Percentiles rank a stretch among this genome's conserved stretches.
Conservation (phyloP, 2,113 vertebrate genomes). For the Oenanthe oenanthe region DNA sequence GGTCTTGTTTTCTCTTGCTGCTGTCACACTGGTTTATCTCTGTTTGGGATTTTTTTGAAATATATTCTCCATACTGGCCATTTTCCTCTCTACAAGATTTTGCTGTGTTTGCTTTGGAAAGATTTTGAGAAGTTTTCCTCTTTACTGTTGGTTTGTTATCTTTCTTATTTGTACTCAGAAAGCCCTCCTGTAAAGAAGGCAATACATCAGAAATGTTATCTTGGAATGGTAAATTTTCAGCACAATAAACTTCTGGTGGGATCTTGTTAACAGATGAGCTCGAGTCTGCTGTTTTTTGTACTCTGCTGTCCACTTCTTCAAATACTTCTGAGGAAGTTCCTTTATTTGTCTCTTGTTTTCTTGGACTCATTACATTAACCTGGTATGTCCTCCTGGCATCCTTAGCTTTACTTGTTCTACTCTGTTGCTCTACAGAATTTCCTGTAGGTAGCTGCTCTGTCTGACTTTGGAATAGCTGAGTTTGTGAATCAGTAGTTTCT, state of each 20-base stretch:
- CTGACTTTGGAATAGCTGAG: background rate
- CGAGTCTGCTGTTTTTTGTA: background rate
- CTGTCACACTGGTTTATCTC: background rate
- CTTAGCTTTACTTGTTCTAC: background rate
- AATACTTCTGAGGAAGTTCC: background rate
- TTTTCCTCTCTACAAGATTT: background rate
- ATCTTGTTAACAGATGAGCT: background rate
- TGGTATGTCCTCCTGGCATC: background rate
- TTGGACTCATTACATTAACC: background rate
- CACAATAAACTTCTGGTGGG: background rate
- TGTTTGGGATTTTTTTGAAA: background rate
- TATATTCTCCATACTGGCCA: background rate
- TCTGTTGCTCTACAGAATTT: background rate
- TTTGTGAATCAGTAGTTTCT: background rate
- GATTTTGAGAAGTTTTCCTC: conserved; percentile 1
- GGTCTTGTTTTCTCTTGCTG: conserved; percentile 5
- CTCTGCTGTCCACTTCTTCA: background rate
- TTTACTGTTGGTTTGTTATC: background rate
- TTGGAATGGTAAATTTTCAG: background rate
- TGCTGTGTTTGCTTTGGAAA: conserved; percentile 32
- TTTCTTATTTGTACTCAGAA: conserved; percentile 11
- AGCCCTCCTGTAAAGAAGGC: conserved; percentile 8
- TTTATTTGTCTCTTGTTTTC: conserved; percentile 13
- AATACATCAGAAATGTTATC: background rate
- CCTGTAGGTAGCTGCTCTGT: background rate